Conservation (phyloP, 2,888 invertebrate species). For the Nebria brevicollis region DNA sequence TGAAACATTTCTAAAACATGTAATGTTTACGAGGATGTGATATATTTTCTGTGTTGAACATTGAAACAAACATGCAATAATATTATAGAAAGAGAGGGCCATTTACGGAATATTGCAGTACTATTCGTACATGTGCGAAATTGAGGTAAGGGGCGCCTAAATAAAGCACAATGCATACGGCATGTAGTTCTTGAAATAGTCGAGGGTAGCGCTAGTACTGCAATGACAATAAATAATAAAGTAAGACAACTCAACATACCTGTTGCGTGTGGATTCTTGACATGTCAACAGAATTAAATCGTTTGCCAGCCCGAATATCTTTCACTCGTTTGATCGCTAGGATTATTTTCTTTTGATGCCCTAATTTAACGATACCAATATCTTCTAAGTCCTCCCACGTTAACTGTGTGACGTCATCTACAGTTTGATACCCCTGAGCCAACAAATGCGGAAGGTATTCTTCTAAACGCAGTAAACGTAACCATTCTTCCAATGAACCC, state of each 20-base stretch:
- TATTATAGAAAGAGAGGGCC: not conserved
- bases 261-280: constrained; percentile 61
- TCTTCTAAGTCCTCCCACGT: constrained; percentile 99
- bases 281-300: constrained; percentile 63
- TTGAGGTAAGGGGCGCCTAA: constrained; percentile 2
- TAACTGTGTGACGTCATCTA: constrained; percentile 93
- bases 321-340: constrained; percentile 97
- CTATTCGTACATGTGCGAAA: constrained; percentile 2
- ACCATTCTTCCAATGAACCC: constrained; percentile 96
- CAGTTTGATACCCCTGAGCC: constrained; percentile 92
- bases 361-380: constrained; percentile 91
- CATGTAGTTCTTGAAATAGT: constrained; percentile 1
- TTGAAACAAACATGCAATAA: constrained; percentile 36
- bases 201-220: constrained; percentile 8
- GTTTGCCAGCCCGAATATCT: constrained; percentile 89
- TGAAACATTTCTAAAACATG: too few species aligned
- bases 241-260: constrained; percentile 49
- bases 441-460: constrained; percentile 92
- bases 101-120: constrained; percentile 3
- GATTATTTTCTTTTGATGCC: constrained; percentile 98
- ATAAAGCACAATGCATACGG: constrained; percentile 11
- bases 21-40: too few species aligned
- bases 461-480: constrained; percentile 87
- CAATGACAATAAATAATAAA: constrained; percentile 9
- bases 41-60: not conserved